Evolutionary conservation across 1,140 invertebrate genomes (phyloP).

Genomic region (Idris sp.): DNA sequence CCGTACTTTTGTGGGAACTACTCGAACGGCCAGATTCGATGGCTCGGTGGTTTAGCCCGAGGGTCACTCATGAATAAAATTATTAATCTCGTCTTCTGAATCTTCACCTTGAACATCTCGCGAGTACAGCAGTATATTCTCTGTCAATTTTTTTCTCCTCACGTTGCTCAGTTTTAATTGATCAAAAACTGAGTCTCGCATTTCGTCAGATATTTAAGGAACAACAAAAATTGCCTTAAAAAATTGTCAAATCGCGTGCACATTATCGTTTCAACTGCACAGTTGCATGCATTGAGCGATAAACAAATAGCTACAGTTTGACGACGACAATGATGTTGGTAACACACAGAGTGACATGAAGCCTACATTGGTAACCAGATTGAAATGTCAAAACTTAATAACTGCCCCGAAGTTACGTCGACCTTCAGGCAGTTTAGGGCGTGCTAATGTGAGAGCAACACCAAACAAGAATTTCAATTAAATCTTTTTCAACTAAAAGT

Average conservation of each 20-base stretch:
- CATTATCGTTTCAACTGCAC: slow-evolving; percentile 61
- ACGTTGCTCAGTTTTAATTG: slow-evolving; percentile 32
- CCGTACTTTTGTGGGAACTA: slow-evolving; percentile 75
- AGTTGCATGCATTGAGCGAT: slow-evolving; percentile 67
- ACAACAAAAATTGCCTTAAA: too few species aligned
- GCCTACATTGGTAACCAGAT: slow-evolving; percentile 24
- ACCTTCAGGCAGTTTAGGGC: slow-evolving; percentile 26
- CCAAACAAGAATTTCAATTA: slow-evolving; percentile 46
- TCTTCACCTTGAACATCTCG: slow-evolving; percentile 48
- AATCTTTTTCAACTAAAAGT: slow-evolving; percentile 11
- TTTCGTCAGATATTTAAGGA: too few species aligned
- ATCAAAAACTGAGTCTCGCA: slow-evolving; percentile 2
- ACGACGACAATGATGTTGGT: too few species aligned
- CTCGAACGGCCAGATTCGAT: slow-evolving; percentile 63
- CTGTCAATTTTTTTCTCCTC: slow-evolving; percentile 35
- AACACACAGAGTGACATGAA: slow-evolving; percentile 2
- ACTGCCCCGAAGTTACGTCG: slow-evolving; percentile 46
- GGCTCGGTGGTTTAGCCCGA: slow-evolving; percentile 64
- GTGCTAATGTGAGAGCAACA: slow-evolving; percentile 37
- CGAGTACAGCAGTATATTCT: slow-evolving; percentile 19
- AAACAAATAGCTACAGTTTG: slow-evolving; percentile 77
- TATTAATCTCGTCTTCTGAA: slow-evolving; percentile 75
- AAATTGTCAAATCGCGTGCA: neutral
- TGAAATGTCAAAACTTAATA: slow-evolving; percentile 60
- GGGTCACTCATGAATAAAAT: slow-evolving; percentile 79